These are phyloP conservation scores for Oncorhynchus clarkii DNA, from an alignment of 2,113 vertebrate genomes.

Conservation along the genomic window DNA sequence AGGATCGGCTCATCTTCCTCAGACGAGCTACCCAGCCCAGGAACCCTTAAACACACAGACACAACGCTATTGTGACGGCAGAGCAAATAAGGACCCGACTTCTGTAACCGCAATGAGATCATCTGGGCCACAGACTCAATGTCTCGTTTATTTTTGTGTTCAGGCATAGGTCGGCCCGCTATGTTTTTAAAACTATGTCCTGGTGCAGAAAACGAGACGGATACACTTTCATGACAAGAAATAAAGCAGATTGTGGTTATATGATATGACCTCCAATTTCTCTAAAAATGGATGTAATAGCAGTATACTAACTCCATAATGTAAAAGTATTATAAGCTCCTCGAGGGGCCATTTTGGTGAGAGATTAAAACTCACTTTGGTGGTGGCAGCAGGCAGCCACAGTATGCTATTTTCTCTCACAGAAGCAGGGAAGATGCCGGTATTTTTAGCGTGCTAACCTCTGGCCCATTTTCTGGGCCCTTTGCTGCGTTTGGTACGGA, in stretches of 20 bases:
- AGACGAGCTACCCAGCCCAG: not conserved
- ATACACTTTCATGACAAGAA: not conserved
- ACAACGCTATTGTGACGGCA: conserved; percentile 27
- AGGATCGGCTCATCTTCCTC: conserved; percentile 23
- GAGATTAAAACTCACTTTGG: conserved; percentile 33
- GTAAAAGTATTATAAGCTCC: no score
- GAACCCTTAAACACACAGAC: conserved; percentile 30
- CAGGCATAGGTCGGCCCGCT: not conserved
- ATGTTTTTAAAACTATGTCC: not conserved
- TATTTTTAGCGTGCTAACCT: conserved; percentile 70
- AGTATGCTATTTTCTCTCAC: conserved; percentile 53
- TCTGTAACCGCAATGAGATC: conserved; percentile 43
- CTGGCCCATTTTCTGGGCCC: conserved; percentile 59
- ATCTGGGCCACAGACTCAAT: conserved; percentile 22
- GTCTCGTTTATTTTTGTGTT: not conserved
- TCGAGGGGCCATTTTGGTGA: no score
- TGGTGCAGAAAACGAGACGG: not conserved
- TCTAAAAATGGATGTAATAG: no score
- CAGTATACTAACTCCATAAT: no score
- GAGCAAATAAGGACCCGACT: conserved; percentile 25
- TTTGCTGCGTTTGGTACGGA: not conserved
- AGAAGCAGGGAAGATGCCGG: conserved; percentile 47
- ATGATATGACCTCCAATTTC: no score
- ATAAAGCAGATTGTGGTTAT: not conserved
- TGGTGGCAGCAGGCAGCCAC: conserved; percentile 45